These are phyloP conservation scores for Catostylus mosaicus DNA, from an alignment of 30 jellyfish, hydroid and myxozoan genomes.

Conservation along the genomic window DNA sequence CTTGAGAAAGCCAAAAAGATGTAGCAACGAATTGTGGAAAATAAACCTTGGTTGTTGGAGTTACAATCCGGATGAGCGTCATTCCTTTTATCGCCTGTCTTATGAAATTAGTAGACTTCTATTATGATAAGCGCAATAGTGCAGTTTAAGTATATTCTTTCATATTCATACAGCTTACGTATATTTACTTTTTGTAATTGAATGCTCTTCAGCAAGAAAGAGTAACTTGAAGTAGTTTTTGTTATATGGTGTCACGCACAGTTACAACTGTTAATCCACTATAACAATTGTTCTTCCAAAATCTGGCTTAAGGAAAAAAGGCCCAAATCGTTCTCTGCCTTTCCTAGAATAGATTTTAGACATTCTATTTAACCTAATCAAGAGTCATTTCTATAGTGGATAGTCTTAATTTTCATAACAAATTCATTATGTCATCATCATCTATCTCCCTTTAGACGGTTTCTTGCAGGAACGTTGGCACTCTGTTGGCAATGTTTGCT, in stretches of 20 bases:
- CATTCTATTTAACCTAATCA: neutral
- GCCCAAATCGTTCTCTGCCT: no score
- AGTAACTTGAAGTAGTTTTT: no score
- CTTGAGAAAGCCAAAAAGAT: conserved; percentile 45
- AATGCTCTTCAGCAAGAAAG: neutral
- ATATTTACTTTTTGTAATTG: neutral
- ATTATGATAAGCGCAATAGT: neutral
- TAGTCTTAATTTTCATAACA: neutral
- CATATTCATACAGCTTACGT: neutral
- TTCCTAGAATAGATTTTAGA: neutral
- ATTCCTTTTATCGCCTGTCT: conserved; percentile 42
- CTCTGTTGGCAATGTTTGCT: neutral
- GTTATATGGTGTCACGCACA: neutral
- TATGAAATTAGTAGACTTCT: conserved; percentile 17
- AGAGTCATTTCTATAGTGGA: neutral
- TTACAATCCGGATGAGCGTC: conserved; percentile 70
- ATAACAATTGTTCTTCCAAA: neutral
- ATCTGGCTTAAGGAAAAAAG: neutral
- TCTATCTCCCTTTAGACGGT: neutral
- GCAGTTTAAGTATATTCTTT: no score
- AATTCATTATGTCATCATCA: neutral
- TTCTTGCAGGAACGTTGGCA: neutral
- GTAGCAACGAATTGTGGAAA: conserved; percentile 43
- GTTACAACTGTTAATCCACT: neutral
- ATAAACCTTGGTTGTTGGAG: conserved; percentile 54